Evolutionary conservation across 2,888 invertebrate species (phyloP).

Genomic region (Lysandra bellargus): DNA sequence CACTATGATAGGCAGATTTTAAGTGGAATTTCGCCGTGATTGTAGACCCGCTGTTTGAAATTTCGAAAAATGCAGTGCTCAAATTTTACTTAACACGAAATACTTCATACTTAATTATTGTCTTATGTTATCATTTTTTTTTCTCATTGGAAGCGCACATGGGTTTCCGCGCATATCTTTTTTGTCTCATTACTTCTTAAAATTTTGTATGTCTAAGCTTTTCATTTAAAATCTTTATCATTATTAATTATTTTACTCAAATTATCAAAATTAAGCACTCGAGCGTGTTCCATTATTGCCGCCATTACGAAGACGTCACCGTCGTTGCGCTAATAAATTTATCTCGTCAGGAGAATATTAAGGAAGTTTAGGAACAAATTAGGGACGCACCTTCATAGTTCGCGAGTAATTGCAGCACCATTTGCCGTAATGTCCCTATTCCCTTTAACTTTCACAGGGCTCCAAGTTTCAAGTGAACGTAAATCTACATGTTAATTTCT

Average conservation of each 20-base stretch:
- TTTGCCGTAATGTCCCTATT: conserved; percentile 54
- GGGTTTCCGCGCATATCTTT: no score
- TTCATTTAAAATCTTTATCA: no score
- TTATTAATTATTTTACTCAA: neutral
- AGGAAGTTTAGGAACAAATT: conserved; percentile 75
- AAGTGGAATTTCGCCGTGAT: neutral
- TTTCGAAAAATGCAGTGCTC: no score
- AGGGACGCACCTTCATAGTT: conserved; percentile 68
- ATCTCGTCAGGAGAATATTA: conserved; percentile 75
- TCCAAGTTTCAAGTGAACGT: conserved; percentile 1
- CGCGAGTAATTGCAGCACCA: conserved; percentile 63
- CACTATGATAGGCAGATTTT: neutral
- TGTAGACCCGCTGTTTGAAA: neutral
- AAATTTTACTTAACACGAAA: no score
- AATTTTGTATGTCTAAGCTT: no score
- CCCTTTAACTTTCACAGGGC: neutral
- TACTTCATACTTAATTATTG: no score
- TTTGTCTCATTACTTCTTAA: no score
- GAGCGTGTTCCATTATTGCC: conserved; percentile 45
- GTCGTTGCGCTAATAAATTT: conserved; percentile 73
- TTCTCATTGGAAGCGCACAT: no score
- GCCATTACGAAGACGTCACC: conserved; percentile 56
- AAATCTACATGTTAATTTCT: neutral
- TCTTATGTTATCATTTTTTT: neutral
- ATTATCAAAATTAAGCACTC: neutral